Evolutionary conservation across 2,113 vertebrate genomes (phyloP).

Genomic region (Anguilla japonica): DNA sequence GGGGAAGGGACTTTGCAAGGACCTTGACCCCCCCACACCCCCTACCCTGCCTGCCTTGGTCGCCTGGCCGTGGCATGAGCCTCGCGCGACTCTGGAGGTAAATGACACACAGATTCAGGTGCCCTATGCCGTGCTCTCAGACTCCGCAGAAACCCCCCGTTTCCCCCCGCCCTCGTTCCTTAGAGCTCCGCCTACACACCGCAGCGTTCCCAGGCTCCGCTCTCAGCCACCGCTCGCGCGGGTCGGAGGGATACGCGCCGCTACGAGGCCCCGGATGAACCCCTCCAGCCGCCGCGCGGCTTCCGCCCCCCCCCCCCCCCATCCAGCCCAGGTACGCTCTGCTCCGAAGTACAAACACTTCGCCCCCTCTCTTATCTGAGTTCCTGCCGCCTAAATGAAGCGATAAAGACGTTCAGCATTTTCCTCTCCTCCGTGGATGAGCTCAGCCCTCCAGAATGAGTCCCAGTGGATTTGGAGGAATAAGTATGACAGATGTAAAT

Average conservation of each 20-base stretch:
- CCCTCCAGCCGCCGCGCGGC: background rate
- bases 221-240: background rate
- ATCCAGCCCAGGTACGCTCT: background rate
- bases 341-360: background rate
- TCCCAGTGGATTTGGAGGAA: slow-evolving; percentile 3
- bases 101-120: slow-evolving; percentile 59
- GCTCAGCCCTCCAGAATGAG: slow-evolving; percentile 10
- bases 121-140: background rate
- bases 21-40: background rate
- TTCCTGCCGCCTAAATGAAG: slow-evolving; percentile 3
- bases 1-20: background rate
- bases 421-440: background rate
- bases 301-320: background rate
- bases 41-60: slow-evolving; percentile 64
- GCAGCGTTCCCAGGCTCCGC: background rate
- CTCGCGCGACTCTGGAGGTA: slow-evolving; percentile 61
- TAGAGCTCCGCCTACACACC: background rate
- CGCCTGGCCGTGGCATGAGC: slow-evolving; percentile 45
- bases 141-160: background rate
- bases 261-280: background rate
- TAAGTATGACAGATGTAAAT: background rate
- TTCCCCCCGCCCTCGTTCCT: too few species aligned
- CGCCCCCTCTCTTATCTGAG: background rate
- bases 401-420: background rate
- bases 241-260: background rate